Evolutionary conservation across 2,113 vertebrate species (phyloP).

Genomic region (Ctenomys sociabilis): DNA sequence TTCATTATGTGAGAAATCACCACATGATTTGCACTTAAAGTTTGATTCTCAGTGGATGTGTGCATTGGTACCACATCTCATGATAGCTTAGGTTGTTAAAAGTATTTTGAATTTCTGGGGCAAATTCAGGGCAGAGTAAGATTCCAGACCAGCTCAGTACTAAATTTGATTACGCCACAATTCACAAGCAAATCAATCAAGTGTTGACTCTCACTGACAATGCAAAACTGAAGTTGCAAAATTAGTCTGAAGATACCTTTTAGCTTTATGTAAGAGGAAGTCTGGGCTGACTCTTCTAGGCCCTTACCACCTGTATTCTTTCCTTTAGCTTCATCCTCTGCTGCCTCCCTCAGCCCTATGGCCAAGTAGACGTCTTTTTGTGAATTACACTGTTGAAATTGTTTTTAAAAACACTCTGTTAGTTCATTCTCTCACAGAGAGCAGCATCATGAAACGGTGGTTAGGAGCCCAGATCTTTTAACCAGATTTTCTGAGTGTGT

Average conservation of each 20-base stretch:
- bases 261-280: conserved; percentile 24
- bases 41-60: conserved; percentile 22
- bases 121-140: background rate
- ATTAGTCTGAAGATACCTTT: conserved; percentile 32
- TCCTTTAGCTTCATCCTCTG: background rate
- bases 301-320: background rate
- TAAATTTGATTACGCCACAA: conserved; percentile 17
- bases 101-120: conserved; percentile 50
- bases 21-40: conserved; percentile 12
- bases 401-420: conserved; percentile 20
- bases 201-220: background rate
- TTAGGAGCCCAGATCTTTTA: conserved; percentile 3
- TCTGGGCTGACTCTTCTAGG: background rate
- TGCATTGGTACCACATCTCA: background rate
- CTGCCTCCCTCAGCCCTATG: background rate
- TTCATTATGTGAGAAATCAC: conserved; percentile 30
- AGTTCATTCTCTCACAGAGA: conserved; percentile 34
- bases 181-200: conserved; percentile 28
- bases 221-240: conserved; percentile 39
- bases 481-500: background rate
- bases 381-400: conserved; percentile 17
- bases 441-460: background rate
- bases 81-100: background rate
- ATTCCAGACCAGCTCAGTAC: background rate
- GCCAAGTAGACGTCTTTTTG: background rate